Conservation (phyloP, 2,888 invertebrate genomes). For the Campoplex capitator region DNA sequence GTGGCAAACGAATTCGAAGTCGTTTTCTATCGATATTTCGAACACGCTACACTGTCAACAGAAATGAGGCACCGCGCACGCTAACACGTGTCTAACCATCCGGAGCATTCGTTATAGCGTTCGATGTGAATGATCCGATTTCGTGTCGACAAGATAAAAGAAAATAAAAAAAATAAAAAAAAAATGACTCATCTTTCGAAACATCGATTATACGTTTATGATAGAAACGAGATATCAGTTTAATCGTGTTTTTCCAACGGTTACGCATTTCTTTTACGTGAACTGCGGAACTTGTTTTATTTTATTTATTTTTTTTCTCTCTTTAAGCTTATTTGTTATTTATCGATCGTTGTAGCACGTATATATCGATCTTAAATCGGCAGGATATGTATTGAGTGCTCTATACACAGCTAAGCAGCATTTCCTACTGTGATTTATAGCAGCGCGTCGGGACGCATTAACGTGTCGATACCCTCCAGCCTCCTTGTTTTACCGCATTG, state of each 20-base stretch:
- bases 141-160: not conserved
- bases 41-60: not conserved
- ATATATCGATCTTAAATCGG: not conserved
- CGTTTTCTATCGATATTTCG: not conserved
- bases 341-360: constrained; percentile 7
- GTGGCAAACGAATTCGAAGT: not conserved
- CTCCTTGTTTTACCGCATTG: constrained; percentile 51
- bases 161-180: too few species aligned
- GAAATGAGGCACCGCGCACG: not conserved
- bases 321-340: constrained; percentile 1
- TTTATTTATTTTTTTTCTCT: not conserved
- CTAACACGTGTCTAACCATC: not conserved
- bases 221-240: not conserved
- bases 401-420: constrained; percentile 23
- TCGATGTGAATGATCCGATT: not conserved
- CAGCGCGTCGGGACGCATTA: constrained; percentile 72
- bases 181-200: not conserved
- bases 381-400: not conserved
- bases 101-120: not conserved
- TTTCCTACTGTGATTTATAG: constrained; percentile 71
- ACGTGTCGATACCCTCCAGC: constrained; percentile 70
- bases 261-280: not conserved
- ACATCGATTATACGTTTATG: not conserved
- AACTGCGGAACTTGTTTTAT: not conserved
- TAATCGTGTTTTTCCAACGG: not conserved